Evolutionary conservation across 2,113 vertebrate species (phyloP), one percentile per base, ranked within the genome.

Genomic region (Clarias macrocephalus): DNA sequence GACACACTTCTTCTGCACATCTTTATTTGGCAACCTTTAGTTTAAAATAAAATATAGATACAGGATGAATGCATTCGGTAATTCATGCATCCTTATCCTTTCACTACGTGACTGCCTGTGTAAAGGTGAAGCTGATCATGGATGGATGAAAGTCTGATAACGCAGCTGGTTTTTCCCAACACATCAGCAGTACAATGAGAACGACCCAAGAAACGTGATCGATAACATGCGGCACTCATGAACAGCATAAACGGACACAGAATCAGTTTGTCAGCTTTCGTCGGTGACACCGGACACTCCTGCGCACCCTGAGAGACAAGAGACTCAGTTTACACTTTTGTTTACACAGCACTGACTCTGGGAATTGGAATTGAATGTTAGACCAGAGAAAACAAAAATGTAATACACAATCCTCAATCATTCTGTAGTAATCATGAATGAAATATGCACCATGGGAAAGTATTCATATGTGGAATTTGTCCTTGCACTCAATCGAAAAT

Each of bases 111-210:
- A 52, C 12, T 73, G 42, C 75, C 1, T 13, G 28, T 84, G 73
- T 84, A 80, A 42, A 87, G 77, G 65, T 68, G 80, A 80, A 63
- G 81, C 82, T 85, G 82, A 85, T 62, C 28, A n/a, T 56, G 37
- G 75, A 77, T 65, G 48, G 68, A 85, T 87, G 82, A 70, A 82
- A 85, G 77, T 83, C 42, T 42, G 57, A 48, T 72, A 77, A 66
- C 82, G 80, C 80, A 65, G 73, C 18, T 82, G 62, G 85, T 62
- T 54, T 85, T 83, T 87, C 30, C 59, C 72, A 70, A 33, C 62
- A 59, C 30, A 84, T 80, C 28, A 65, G 75, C 72, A 80, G 63
- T 59, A 80, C 42, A 86, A 80, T 57, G 33, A 80, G 57, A 85
- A 66, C 48, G 18, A 66, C 33, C 5, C 1, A n/a, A 59, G 13